Evolutionary conservation across 2,797 vertebrate genomes (phyloP).

Genomic region (Mormyrus proboscirostris): DNA sequence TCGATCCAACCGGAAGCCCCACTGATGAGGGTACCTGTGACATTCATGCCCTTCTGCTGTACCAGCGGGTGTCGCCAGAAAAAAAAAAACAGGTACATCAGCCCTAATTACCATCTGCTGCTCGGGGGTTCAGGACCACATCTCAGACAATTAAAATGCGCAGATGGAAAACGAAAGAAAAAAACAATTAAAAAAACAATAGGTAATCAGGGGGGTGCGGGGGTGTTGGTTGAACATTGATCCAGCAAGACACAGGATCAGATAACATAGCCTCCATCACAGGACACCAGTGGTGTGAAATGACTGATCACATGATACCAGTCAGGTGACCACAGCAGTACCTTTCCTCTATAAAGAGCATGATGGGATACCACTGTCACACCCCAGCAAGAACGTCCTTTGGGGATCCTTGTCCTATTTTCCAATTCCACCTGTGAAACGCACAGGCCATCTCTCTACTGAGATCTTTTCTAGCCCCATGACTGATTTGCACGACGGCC

Average conservation of each 20-base stretch:
- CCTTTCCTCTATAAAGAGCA: not conserved
- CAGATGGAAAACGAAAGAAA: not conserved
- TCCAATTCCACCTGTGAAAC: not conserved
- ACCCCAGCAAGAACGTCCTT: not conserved
- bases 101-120: not conserved
- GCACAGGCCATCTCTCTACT: not conserved
- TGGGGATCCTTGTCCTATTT: not conserved
- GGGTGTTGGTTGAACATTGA: not conserved
- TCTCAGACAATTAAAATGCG: not conserved
- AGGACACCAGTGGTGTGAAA: not conserved
- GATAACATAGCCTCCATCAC: not conserved
- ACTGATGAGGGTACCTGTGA: not conserved
- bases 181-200: not conserved
- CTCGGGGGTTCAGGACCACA: not conserved
- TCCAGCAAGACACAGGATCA: not conserved
- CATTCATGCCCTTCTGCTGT: not conserved
- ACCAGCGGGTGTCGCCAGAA: not conserved
- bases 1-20: not conserved
- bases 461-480: not conserved
- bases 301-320: not conserved
- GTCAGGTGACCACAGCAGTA: not conserved
- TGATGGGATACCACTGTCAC: not conserved
- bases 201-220: not conserved
- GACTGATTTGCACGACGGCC: not conserved
- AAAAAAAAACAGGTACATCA: not conserved